Base-by-base conservation (phyloP, 2,888 invertebrate genomes). In the Boloria selene region DNA sequence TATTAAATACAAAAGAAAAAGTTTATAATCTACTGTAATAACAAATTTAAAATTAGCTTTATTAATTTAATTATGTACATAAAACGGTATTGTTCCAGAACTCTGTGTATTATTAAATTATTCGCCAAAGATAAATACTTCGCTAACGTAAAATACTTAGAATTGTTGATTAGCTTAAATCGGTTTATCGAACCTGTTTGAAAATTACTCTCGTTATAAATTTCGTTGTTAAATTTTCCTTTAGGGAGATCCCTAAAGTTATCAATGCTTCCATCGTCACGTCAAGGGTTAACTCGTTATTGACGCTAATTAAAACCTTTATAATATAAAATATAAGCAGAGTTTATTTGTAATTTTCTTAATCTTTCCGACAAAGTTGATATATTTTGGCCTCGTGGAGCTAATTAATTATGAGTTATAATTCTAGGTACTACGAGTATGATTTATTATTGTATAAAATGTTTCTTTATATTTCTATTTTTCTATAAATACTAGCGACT, bases 141-240 rank as follows among this genome's bases (percentile, higher is more conserved):
- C 31, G 38, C 17, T 18, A 13, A 38, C 47, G 49, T 38, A 14
- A 47, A 63, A 50, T 42, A 55, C 38, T 63, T 50, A 50, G 55
- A 63, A 63, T 50, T 63, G 55, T 55, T 63, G 14, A 63, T 55
- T 55, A 55, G 50, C 42, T 55, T 50, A 49, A 63, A 55, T 55
- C 55, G 50, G 55, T 50, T 22, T 50, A 50, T 50, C 44, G 50
- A 50, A 56, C 38, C n/a, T 38, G 55, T 50, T 56, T 50, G 38
- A 18, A 51, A 63, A 56, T 56, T 63, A 63, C 50, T 63, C 52
- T 56, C 61, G 56, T 61, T 66, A 61, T 26, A 54, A 65, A 65
- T 65, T 66, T 61, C 31, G 51, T 65, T 50, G 17, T 16, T 18
- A 42, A 52, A 52, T 42, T 65, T 17, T 31, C 44, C 31, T 44